Base-by-base conservation (phyloP, 2,888 invertebrate genomes). In the Acronicta aceris region DNA sequence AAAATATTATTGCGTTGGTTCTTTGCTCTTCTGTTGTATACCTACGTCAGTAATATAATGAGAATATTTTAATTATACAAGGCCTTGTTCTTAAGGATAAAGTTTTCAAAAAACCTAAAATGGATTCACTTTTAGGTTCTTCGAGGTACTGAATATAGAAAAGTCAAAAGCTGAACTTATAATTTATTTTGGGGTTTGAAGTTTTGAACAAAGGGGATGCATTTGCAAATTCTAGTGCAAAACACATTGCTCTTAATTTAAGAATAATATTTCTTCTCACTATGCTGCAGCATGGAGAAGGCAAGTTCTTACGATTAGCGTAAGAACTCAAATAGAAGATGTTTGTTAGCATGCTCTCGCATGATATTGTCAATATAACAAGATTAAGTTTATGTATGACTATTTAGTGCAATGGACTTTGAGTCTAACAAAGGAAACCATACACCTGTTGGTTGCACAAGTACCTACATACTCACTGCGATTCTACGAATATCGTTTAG, bases 401-500 rank as follows among this genome's bases (percentile, higher is more conserved):
- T 21, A 65, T 63, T 21, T 65, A 59, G 65, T 65, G 67, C 65
- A 71, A 73, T 57, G 65, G 55, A 64, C 60, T 71, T 4, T 30
- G 5, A 27, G 27, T 30, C 57, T 50, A 46, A 74, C 75, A 74
- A 74, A 70, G 62, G 71, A 59, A 78, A 71, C 65, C 47, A 47
- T 62, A 68, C 64, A 73, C 58, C 58, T 67, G 65, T 65, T 71
- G 51, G 55, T 51, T 59, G 48, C 64, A 59, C 53, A 61, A 65
- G 64, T 65, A 62, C 53, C 13, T 63, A 62, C 59, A 51, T 42
- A 56, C 59, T 57, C 61, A 30, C 9, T 57, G 51, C 40, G 56
- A 71, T 78, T 76, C 76, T 58, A 57, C 54, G 69, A 76, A 78
- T 65, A 66, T 60, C 62, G 59, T 62, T 76, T 76, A 78, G 70